Evolutionary conservation across 2,888 invertebrate species (phyloP), one percentile per base, ranked within the genome.

Genomic region (Scaptodrosophila latifasciaeformis): DNA sequence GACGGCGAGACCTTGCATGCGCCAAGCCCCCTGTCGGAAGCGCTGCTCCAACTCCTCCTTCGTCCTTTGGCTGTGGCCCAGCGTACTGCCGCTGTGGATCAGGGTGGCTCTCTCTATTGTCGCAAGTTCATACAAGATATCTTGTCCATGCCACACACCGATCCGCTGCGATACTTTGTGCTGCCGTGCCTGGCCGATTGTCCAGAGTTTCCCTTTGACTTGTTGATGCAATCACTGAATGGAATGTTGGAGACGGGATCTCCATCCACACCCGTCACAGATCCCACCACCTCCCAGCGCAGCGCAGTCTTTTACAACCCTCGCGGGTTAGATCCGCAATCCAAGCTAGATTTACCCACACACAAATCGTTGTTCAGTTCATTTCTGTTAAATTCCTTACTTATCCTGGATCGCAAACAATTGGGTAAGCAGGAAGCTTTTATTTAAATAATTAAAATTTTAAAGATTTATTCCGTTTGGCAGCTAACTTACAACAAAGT

Each of bases 21-120:
- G 19, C 93, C 93, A 0, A 93, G 92, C 21, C 91, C 91, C 1
- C 87, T 93, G 17, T 89, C 92, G 5, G 91, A 90, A 31, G 92
- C 92, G 59, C 87, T 95, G 1, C 86, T 94, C 52, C 91, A 92
- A 70, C 90, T 96, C 77, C 90, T 96, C 54, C 89, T 92, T 70
- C 89, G 93, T 64, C 96, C 96, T 0, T 87, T 96, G 50, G 87
- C 88, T 27, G 87, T 91, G 58, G 88, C 91, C 9, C 62, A 54
- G 7, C 67, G 67, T 1, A 40, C 54, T 7, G 24, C 47, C 2
- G 46, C 12, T 1, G n/a, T 19, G 7, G 37, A 29, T 10, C 19
- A 18, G 6, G 58, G 37, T 7, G 70, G 82, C 2, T 63, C 62
- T 10, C 60, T 65, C 1, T 80, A 81, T 37, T 84, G 82, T 42